Percentiles rank a stretch among this genome's conserved stretches.
Evolutionary conservation across 2,888 invertebrate species (phyloP).

Genomic region (Sinhomidia bicolor): DNA sequence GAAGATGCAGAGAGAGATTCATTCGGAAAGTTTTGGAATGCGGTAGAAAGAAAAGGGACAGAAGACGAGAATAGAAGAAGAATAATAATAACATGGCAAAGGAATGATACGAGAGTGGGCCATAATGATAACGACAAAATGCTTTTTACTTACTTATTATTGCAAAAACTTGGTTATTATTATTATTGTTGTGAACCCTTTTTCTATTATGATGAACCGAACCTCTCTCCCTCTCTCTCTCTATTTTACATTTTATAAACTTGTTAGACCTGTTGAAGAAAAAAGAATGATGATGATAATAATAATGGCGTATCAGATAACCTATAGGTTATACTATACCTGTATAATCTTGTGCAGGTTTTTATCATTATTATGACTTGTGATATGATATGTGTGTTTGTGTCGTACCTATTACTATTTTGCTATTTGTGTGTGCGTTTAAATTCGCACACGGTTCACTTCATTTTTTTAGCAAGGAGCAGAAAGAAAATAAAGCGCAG

Average conservation of each 20-base stretch:
- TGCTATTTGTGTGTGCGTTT: background rate
- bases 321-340: background rate
- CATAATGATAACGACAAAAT: conserved; percentile 22
- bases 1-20: background rate
- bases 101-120: background rate
- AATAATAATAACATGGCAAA: no score
- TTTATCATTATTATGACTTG: background rate
- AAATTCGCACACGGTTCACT: background rate
- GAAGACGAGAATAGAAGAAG: no score
- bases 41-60: background rate
- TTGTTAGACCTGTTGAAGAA: conserved; percentile 21
- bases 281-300: background rate
- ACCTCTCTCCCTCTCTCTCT: background rate
- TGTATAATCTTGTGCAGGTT: background rate
- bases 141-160: conserved; percentile 23
- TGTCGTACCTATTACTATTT: background rate
- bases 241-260: no score
- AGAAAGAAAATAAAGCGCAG: no score
- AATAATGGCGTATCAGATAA: conserved; percentile 9
- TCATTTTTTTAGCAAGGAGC: no score
- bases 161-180: background rate
- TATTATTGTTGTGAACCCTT: background rate
- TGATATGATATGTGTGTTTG: background rate
- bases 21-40: no score
- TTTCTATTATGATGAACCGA: no score